Base-by-base conservation (phyloP, 1,140 invertebrate species). In the Dolichoris vasculosae region DNA sequence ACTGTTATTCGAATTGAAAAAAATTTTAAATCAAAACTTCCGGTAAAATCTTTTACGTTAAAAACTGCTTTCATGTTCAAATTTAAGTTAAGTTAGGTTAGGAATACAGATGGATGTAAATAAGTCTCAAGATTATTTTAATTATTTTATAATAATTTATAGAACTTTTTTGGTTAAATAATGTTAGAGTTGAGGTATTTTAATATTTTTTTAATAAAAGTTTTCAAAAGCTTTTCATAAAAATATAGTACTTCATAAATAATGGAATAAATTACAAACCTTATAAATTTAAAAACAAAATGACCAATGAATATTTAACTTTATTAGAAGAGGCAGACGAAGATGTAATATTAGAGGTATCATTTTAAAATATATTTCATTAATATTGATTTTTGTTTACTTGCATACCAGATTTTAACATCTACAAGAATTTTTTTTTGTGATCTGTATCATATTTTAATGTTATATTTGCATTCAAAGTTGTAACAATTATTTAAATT, bases 331-430 rank as follows among this genome's bases (percentile, higher is more conserved):
- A 88, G 13, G 90, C 90, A 84, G 90, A 91, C 1, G 91, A 91
- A 63, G 89, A 91, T 88, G 87, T 91, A 23, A 82, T 91, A 7
- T 86, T 91, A 77, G 87, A 91, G 82, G 90, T 91, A 90, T n/a
- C 73, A 71, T 46, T 78, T 43, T 84, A 51, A 51, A 59, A 59
- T 59, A 26, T 59, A 59, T 59, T n/a, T n/a, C 6, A 46, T 46
- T 46, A 46, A 46, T 46, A 46, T 59, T 1, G 23, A 26, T 59
- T 46, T 55, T 59, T 79, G 15, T 40, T 81, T 46, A 13, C 1
- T 73, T 23, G 35, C 0, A 32, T 51, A 35, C 2, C 1, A 2
- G 55, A 26, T 79, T 84, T 67, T 17, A 43, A 30, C 0, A 13
- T 77, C 71, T 43, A 17, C 32, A 40, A 9, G 40, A 80, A 81